These are phyloP conservation scores for Maniola jurtina DNA, from an alignment of 1,140 invertebrate species.

Conservation along the genomic window DNA sequence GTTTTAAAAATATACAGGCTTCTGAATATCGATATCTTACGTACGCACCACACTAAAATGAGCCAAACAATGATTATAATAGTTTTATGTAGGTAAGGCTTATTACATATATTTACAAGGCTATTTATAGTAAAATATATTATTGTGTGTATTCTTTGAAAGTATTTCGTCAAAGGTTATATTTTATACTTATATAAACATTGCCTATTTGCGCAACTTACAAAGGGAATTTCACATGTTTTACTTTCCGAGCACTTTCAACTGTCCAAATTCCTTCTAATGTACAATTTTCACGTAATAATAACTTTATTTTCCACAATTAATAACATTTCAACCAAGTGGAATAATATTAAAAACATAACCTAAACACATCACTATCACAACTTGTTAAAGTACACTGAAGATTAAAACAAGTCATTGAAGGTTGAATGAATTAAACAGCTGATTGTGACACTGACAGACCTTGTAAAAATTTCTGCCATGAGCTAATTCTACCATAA, in stretches of 20 bases:
- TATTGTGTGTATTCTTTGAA: no score
- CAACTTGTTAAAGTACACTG: slow-evolving; percentile 24
- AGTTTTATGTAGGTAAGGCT: no score
- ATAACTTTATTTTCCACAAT: not conserved
- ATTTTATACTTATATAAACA: not conserved
- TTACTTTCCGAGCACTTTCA: not conserved
- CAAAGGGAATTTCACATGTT: not conserved
- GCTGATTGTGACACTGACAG: slow-evolving; percentile 37
- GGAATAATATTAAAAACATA: slow-evolving; percentile 24
- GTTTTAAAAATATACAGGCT: no score
- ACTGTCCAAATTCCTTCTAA: not conserved
- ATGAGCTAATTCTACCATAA: not conserved
- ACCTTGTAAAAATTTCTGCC: not conserved
- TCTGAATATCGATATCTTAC: no score
- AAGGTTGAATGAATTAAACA: slow-evolving; percentile 42
- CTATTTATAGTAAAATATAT: no score
- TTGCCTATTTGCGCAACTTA: not conserved
- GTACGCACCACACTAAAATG: no score
- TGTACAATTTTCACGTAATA: not conserved
- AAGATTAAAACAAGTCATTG: slow-evolving; percentile 18
- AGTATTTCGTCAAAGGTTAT: not conserved
- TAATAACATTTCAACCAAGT: not conserved
- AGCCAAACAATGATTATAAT: no score
- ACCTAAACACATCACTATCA: slow-evolving; percentile 28
- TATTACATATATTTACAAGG: no score